phyloP scores from a whole-genome alignment of 1,140 invertebrate genomes.

The Thalassaphorura encarpata region DNA sequence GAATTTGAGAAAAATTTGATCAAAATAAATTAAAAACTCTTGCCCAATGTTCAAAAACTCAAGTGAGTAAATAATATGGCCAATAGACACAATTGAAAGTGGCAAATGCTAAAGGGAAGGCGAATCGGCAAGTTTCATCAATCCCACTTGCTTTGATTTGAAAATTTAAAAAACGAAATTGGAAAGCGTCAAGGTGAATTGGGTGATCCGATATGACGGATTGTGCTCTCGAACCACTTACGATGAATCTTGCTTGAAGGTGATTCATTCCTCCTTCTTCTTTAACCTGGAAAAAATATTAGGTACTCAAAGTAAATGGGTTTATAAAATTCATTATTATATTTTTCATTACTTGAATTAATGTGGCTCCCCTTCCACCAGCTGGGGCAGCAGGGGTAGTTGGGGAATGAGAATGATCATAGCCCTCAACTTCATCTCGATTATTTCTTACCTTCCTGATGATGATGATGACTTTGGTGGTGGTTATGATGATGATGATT shows the following conservation, averaged over 20 bases:
- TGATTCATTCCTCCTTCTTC: conserved; percentile 4
- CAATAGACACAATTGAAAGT: conserved; percentile 44
- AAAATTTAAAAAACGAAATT: background rate
- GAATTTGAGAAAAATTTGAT: too few species aligned
- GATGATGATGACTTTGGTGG: too few species aligned
- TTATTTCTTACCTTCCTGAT: background rate
- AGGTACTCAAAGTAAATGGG: too few species aligned
- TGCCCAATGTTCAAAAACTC: too few species aligned
- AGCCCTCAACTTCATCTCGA: conserved; percentile 3
- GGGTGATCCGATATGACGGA: background rate
- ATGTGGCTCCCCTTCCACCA: conserved; percentile 2
- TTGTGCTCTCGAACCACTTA: background rate
- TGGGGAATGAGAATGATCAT: conserved; percentile 2
- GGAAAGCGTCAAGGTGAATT: background rate
- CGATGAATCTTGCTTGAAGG: conserved; percentile 5
- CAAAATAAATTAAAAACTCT: too few species aligned
- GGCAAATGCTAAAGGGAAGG: conserved; percentile 42
- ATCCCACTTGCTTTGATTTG: conserved; percentile 2
- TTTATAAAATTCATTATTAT: too few species aligned
- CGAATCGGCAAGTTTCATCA: conserved; percentile 41
- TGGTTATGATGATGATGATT: background rate
- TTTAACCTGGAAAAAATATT: too few species aligned
- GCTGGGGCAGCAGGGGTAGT: background rate
- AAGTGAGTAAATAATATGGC: conserved; percentile 38
- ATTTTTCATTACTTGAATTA: conserved; percentile 6